Conservation (phyloP, 2,797 vertebrate species). For the Paratrypauchen microcephalus region DNA sequence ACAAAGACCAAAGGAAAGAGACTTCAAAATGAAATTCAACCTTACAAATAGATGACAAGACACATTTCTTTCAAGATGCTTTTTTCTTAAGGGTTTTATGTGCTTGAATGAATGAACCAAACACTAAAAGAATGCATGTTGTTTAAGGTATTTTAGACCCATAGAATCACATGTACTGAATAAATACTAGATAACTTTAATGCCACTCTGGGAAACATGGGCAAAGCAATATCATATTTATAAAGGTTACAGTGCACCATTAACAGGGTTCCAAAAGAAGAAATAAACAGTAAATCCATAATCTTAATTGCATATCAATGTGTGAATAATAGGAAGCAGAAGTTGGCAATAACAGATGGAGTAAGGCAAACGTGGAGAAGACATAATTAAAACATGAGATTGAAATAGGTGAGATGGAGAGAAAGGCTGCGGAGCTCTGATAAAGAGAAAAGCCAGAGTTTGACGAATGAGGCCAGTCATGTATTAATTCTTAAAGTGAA, state of each 20-base stretch:
- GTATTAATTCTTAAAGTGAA: neutral
- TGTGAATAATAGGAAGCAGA: neutral
- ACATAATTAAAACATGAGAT: neutral
- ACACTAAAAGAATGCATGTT: neutral
- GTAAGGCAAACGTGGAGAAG: neutral
- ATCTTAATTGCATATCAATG: neutral
- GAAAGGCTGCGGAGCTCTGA: neutral
- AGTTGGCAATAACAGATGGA: neutral
- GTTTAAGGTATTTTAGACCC: neutral
- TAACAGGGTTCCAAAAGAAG: neutral
- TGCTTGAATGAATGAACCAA: neutral
- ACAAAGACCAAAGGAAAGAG: neutral
- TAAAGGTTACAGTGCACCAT: neutral
- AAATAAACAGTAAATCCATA: neutral
- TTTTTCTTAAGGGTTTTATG: neutral
- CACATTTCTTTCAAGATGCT: neutral
- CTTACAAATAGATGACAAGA: neutral
- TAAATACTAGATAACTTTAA: neutral
- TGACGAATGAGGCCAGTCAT: neutral
- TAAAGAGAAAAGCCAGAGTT: neutral
- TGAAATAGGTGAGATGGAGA: constrained; percentile 8
- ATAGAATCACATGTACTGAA: neutral
- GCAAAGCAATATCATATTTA: neutral
- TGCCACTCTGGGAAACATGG: too few species aligned
- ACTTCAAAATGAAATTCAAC: neutral